A percentile compares a stretch with the other conserved stretches of the same genome.
These are phyloP conservation scores for Eupithecia abbreviata DNA, from an alignment of 2,888 invertebrate genomes.

Conservation along the genomic window DNA sequence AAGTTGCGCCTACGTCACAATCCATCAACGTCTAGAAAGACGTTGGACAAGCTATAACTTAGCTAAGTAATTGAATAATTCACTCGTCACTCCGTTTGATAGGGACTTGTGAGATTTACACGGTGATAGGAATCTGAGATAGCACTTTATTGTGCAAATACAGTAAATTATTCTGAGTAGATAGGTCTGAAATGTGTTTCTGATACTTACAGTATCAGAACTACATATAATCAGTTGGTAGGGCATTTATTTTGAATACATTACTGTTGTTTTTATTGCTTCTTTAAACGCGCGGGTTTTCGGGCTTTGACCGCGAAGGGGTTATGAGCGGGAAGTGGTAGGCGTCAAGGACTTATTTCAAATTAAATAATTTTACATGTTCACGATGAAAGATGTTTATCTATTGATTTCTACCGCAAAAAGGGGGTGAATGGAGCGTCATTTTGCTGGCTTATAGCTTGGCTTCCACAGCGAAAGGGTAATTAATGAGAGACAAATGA, in stretches of 20 bases:
- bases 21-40: slow-evolving; percentile 65
- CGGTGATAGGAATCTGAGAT: slow-evolving; percentile 8
- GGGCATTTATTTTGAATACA: neutral
- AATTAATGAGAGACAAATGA: too few relatives aligned
- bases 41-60: slow-evolving; percentile 57
- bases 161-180: neutral
- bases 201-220: neutral
- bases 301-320: too few relatives aligned
- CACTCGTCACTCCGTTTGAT: slow-evolving; percentile 24
- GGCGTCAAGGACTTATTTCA: too few relatives aligned
- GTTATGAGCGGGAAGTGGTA: too few relatives aligned
- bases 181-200: neutral
- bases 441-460: too few relatives aligned
- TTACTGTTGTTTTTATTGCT: neutral
- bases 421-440: too few relatives aligned
- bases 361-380: too few relatives aligned
- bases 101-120: slow-evolving; percentile 8
- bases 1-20: slow-evolving; percentile 60
- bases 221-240: neutral
- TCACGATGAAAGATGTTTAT: too few relatives aligned
- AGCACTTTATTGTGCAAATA: neutral
- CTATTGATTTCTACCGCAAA: too few relatives aligned
- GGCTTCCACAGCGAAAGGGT: too few relatives aligned
- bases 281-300: neutral
- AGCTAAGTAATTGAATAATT: slow-evolving; percentile 59